Evolutionary conservation across 2,888 invertebrate species (phyloP).

Genomic region (Chaetogeoica ovagalla): DNA sequence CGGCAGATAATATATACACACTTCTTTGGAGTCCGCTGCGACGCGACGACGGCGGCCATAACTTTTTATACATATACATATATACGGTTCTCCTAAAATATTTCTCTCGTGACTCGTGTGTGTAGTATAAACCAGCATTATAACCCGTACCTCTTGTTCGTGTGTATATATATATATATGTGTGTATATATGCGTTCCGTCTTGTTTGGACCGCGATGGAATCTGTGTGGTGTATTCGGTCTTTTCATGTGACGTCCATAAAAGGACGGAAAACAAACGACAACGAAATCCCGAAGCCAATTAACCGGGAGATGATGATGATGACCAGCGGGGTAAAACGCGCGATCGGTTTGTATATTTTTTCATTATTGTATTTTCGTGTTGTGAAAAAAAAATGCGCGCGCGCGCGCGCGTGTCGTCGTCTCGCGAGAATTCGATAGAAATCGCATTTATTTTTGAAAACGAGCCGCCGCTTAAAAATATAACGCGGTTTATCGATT

Average conservation of each 20-base stretch:
- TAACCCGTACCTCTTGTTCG: background rate
- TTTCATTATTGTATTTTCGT: background rate
- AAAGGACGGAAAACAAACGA: constrained; percentile 32
- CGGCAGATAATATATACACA: background rate
- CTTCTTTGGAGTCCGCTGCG: constrained; percentile 28
- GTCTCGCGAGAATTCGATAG: background rate
- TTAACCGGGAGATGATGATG: constrained; percentile 29
- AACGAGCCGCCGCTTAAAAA: background rate
- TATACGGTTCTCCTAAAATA: constrained; percentile 38
- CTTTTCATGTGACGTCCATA: background rate
- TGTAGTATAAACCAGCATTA: constrained; percentile 27
- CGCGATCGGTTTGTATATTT: background rate
- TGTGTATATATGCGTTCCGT: too few species aligned
- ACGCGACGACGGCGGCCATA: constrained; percentile 31
- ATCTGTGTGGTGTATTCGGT: background rate
- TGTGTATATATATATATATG: too few species aligned
- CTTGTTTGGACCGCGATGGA: constrained; percentile 6
- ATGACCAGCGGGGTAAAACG: background rate
- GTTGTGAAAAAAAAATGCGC: background rate
- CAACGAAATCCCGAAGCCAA: constrained; percentile 33
- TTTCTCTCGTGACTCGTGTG: constrained; percentile 42
- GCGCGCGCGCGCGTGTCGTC: too few species aligned
- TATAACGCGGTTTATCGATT: background rate
- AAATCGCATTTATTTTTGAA: background rate
- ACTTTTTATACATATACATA: constrained; percentile 8